A percentile compares a stretch with the other conserved stretches of the same genome.
These are phyloP conservation scores for Scytalopus superciliaris DNA, from an alignment of 2,113 vertebrate species.

Conservation along the genomic window DNA sequence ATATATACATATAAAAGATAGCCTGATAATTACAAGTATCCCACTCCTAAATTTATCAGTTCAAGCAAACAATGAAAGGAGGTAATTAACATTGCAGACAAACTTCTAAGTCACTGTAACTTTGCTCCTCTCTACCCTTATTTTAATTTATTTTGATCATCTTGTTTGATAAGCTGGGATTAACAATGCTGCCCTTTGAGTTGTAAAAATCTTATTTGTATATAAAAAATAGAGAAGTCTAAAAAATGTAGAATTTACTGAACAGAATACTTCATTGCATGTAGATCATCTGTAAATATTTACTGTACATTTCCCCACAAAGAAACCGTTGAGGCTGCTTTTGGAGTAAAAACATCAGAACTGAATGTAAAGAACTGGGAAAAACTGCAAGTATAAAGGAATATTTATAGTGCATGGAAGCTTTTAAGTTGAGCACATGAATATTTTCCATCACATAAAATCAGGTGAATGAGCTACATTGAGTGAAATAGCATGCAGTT, in stretches of 20 bases:
- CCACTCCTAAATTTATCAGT: neutral
- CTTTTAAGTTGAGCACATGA: neutral
- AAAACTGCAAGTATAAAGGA: neutral
- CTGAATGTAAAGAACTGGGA: neutral
- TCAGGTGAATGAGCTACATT: neutral
- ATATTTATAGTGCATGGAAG: neutral
- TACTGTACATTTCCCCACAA: neutral
- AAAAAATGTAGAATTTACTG: neutral
- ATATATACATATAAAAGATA: neutral
- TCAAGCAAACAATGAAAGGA: neutral
- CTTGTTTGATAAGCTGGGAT: neutral
- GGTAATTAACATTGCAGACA: neutral
- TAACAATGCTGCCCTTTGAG: neutral
- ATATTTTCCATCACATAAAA: neutral
- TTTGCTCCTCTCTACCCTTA: neutral
- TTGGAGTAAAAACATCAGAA: neutral
- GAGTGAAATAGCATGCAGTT: neutral
- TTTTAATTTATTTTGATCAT: neutral
- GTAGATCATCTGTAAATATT: neutral
- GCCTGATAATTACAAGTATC: neutral
- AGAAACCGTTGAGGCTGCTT: neutral
- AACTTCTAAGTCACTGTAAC: neutral
- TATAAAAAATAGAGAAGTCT: neutral
- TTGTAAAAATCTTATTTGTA: neutral
- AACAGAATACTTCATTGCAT: neutral